Conservation (phyloP, 2,888 invertebrate species). For the Nephrotoma guestfalica region DNA sequence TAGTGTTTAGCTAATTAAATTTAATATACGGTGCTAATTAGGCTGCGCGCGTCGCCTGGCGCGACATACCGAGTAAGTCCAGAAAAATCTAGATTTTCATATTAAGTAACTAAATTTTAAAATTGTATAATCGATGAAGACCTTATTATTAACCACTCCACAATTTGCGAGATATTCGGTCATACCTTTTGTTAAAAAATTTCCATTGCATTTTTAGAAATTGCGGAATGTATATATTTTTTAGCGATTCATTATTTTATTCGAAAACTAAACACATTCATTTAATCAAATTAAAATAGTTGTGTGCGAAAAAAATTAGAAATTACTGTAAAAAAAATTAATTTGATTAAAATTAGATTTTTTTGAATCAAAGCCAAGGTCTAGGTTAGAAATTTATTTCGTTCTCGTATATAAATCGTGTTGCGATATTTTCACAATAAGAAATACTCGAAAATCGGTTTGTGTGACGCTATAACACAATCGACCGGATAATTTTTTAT, state of each 20-base stretch:
- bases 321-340: not conserved
- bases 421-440: not conserved
- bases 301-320: not conserved
- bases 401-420: not conserved
- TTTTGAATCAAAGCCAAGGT: not conserved
- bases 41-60: not conserved
- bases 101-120: no score
- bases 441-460: not conserved
- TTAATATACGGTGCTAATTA: not conserved
- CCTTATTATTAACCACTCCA: not conserved
- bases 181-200: not conserved
- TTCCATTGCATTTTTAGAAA: not conserved
- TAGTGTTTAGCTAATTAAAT: not conserved
- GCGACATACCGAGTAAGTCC: no score
- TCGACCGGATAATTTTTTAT: not conserved
- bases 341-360: not conserved
- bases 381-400: not conserved
- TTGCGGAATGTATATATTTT: not conserved
- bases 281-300: not conserved
- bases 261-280: not conserved
- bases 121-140: no score
- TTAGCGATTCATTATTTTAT: not conserved
- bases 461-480: not conserved
- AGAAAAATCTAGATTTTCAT: no score
- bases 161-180: not conserved